Conservation (phyloP, 2,113 vertebrate species). For the Lophotis ruficrista region DNA sequence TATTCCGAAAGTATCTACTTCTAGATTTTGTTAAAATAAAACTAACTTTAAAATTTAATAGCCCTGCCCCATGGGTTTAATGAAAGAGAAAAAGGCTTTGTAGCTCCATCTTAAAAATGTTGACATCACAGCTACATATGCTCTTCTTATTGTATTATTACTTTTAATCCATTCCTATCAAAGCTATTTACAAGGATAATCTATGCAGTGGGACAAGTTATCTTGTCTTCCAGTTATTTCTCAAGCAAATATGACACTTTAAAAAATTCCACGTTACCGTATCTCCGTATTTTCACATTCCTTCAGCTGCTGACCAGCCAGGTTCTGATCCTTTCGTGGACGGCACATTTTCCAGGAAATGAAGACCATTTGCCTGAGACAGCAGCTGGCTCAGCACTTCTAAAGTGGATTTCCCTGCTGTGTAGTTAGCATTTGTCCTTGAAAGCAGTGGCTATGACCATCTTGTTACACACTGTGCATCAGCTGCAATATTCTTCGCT, state of each 20-base stretch:
- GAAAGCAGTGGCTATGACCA: neutral
- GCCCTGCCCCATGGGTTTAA: neutral
- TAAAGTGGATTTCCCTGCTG: neutral
- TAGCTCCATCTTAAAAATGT: neutral
- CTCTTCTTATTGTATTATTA: neutral
- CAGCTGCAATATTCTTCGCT: neutral
- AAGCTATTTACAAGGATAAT: neutral
- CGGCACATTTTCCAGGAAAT: conserved; percentile 39
- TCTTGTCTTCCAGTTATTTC: neutral
- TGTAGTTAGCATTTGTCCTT: neutral
- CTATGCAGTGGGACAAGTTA: neutral
- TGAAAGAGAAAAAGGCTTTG: neutral
- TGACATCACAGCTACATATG: neutral
- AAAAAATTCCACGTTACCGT: neutral
- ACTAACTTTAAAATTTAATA: neutral
- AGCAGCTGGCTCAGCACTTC: conserved; percentile 2
- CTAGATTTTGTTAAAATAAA: neutral
- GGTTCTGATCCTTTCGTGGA: neutral
- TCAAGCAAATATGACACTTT: neutral
- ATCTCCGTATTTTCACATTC: neutral
- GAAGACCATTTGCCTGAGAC: conserved; percentile 18
- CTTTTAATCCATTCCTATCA: neutral
- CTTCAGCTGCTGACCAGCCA: conserved; percentile 1
- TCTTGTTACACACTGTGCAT: neutral
- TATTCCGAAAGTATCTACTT: neutral